Evolutionary conservation across 1,140 invertebrate species (phyloP).

Genomic region (Acromyrmex heyeri): DNA sequence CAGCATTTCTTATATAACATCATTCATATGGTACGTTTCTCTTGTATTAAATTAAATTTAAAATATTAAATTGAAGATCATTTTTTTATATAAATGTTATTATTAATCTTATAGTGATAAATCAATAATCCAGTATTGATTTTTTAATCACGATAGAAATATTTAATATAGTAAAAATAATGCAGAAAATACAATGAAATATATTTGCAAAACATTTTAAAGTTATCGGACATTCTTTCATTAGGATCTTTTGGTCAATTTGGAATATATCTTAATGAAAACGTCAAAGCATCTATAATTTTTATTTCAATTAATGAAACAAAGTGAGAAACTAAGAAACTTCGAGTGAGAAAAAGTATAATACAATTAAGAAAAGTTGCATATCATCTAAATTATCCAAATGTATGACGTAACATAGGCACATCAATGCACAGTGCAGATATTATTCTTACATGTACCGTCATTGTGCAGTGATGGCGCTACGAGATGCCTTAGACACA

Average conservation of each 20-base stretch:
- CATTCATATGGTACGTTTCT: background rate
- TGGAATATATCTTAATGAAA: background rate
- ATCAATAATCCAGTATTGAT: background rate
- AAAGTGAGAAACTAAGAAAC: background rate
- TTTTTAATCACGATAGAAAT: constrained; percentile 14
- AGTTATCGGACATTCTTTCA: background rate
- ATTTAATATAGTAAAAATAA: background rate
- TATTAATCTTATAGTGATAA: background rate
- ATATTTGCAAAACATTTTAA: background rate
- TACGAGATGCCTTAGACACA: too few species aligned
- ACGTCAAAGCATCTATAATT: background rate
- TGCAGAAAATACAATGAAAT: background rate
- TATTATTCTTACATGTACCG: too few species aligned
- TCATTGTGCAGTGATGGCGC: too few species aligned
- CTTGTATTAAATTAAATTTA: constrained; percentile 1
- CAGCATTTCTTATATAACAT: background rate
- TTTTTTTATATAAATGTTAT: background rate
- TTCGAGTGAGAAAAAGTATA: too few species aligned
- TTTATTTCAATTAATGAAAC: background rate
- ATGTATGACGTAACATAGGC: too few species aligned
- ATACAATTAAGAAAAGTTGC: background rate
- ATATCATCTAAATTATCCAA: too few species aligned
- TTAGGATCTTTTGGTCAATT: background rate
- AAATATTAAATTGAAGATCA: background rate
- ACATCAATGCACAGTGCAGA: too few species aligned